Base-by-base conservation (phyloP, 2,113 vertebrate species). In the Protomyctophum bolini region DNA sequence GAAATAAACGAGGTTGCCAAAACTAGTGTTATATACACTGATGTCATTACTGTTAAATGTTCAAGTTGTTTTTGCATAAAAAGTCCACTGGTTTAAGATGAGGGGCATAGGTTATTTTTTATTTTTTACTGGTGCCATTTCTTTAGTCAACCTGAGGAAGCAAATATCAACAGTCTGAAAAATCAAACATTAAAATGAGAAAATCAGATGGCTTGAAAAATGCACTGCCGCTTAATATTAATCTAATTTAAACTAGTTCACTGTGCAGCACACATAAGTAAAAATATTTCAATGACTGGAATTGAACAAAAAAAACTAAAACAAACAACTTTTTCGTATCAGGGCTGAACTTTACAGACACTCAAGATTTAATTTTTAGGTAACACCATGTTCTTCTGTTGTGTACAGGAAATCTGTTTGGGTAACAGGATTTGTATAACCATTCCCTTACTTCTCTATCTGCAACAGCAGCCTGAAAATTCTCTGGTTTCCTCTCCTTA, bases 1-100 rank as follows among this genome's bases (percentile, higher is more conserved):
- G 76, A 85, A 72, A 58, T 52, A 59, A 77, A 75, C 29, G 58
- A 52, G 28, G 72, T 56, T 51, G 62, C 58, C 52, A 72, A 68
- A 74, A 62, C 15, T 63, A 64, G 10, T 15, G 62, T 51, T 64
- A 50, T 51, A 64, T 11, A 50, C 33, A 41, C 11, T 4, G 41
- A 14, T 6, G 46, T 48, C 6, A 46, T 47, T 52, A 49, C 46
- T 80, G 9, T 55, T 58, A 69, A 41, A 54, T 63, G 58, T 74
- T 48, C 0, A 3, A 9, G 47, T 64, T 67, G 33, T 58, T 52
- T 79, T 83, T 77, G 70, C 52, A 73, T 75, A 68, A 81, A 8
- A 54, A 28, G 46, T 49, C 61, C 10, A 57, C 29, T 28, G 15
- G 8, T 70, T 63, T 71, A 33, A n/a, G 15, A 50, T 21, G 6